Conservation (phyloP, 2,113 vertebrate species). For the Myiozetetes cayanensis region DNA sequence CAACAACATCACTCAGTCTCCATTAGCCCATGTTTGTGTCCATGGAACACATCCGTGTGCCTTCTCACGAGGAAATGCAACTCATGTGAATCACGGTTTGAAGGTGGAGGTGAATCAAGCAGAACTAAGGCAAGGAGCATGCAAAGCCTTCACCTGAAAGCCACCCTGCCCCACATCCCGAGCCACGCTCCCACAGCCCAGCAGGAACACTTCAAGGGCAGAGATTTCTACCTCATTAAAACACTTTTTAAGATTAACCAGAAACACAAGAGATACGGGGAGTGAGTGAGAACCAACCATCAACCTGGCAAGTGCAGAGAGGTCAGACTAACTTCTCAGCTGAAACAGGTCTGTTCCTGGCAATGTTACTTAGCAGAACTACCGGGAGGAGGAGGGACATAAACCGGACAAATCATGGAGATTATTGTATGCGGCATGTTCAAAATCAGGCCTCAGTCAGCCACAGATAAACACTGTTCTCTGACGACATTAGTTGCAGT, state of each 20-base stretch:
- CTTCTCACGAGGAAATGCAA: background rate
- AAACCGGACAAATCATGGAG: background rate
- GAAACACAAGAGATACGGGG: background rate
- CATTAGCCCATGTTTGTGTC: background rate
- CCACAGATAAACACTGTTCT: slow-evolving; percentile 33
- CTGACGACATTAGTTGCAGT: slow-evolving; percentile 40
- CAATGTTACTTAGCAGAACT: background rate
- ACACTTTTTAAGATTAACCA: background rate
- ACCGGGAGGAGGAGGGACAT: background rate
- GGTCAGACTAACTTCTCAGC: background rate
- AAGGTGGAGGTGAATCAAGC: slow-evolving; percentile 17
- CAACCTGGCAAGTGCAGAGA: background rate
- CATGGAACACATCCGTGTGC: background rate
- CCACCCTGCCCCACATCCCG: background rate
- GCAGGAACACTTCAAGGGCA: background rate
- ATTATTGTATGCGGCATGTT: background rate
- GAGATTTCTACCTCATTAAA: background rate
- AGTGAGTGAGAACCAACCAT: background rate
- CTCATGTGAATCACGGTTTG: background rate
- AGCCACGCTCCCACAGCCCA: background rate
- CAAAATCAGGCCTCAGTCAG: background rate
- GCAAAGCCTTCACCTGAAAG: background rate
- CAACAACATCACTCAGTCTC: background rate
- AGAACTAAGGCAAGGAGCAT: background rate
- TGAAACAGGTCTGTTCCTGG: background rate